A percentile compares a stretch with the other conserved stretches of the same genome.
These are phyloP conservation scores for Rosalia funebris DNA, from an alignment of 2,888 invertebrate species.

Conservation along the genomic window DNA sequence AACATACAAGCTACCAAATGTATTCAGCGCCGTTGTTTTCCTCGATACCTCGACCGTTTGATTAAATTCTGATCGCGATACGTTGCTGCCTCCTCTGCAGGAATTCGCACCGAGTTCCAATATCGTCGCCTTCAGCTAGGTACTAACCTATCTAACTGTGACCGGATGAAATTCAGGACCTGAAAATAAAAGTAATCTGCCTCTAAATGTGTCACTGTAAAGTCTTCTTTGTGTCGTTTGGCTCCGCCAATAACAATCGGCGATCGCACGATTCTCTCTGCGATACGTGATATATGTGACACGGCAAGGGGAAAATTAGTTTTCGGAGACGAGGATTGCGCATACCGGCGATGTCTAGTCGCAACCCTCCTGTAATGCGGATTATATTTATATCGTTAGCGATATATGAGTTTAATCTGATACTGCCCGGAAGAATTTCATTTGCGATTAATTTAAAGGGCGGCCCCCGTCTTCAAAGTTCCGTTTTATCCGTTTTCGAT, in stretches of 20 bases:
- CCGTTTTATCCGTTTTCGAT: slow-evolving; percentile 38
- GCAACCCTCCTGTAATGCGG: slow-evolving; percentile 21
- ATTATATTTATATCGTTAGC: slow-evolving; percentile 29
- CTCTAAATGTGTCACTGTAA: slow-evolving; percentile 66
- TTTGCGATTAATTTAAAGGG: slow-evolving; percentile 60
- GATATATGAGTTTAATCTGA: slow-evolving; percentile 51
- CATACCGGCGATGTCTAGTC: slow-evolving; percentile 36
- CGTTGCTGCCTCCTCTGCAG: slow-evolving; percentile 40
- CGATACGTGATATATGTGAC: slow-evolving; percentile 65
- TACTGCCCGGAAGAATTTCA: slow-evolving; percentile 59
- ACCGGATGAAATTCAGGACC: slow-evolving; percentile 41
- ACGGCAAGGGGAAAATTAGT: slow-evolving; percentile 63
- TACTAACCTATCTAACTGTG: slow-evolving; percentile 40
- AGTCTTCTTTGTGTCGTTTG: slow-evolving; percentile 65
- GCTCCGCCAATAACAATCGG: slow-evolving; percentile 61
- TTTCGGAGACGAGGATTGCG: slow-evolving; percentile 54
- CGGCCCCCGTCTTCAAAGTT: slow-evolving; percentile 53
- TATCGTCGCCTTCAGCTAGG: slow-evolving; percentile 42
- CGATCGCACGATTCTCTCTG: slow-evolving; percentile 52
- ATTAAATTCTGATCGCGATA: slow-evolving; percentile 62
- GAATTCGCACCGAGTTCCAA: slow-evolving; percentile 53
- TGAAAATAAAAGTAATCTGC: slow-evolving; percentile 65
- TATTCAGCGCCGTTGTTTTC: slow-evolving; percentile 53
- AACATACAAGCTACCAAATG: slow-evolving; percentile 52
- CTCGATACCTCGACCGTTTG: slow-evolving; percentile 60